Evolutionary conservation across 2,888 invertebrate species (phyloP).

Genomic region (Dicyrtoma fusca): DNA sequence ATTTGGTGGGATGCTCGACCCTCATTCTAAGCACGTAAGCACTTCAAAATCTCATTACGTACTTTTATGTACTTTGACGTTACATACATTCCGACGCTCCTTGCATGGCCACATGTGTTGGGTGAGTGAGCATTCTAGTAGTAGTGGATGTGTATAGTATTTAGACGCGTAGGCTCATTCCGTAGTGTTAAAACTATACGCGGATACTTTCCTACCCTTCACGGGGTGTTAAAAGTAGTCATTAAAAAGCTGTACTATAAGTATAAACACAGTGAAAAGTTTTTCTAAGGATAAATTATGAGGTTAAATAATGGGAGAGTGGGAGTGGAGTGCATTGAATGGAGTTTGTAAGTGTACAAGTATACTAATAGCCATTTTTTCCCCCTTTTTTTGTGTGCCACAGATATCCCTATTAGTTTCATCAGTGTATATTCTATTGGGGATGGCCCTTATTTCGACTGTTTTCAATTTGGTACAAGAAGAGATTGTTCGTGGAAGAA

Average conservation of each 20-base stretch:
- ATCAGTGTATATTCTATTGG: constrained; percentile 78
- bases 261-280: too few species aligned
- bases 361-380: neutral
- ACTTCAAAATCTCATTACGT: neutral
- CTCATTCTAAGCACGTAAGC: constrained; percentile 56
- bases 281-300: too few species aligned
- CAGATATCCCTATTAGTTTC: constrained; percentile 73
- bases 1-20: constrained; percentile 65
- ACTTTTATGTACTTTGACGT: constrained; percentile 8
- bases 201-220: constrained; percentile 3
- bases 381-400: neutral
- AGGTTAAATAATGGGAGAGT: neutral
- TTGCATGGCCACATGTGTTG: too few species aligned
- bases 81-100: too few species aligned
- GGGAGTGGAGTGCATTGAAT: neutral
- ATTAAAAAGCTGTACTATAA: too few species aligned
- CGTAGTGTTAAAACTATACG: too few species aligned
- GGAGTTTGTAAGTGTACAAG: neutral
- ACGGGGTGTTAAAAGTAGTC: neutral
- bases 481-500: constrained; percentile 65
- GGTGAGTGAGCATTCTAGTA: too few species aligned
- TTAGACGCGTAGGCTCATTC: too few species aligned
- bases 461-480: constrained; percentile 84
- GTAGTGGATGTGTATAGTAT: too few species aligned
- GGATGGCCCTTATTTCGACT: constrained; percentile 84